A percentile compares a stretch with the other conserved stretches of the same genome.
Evolutionary conservation across 2,113 vertebrate species (phyloP).

Genomic region (Coptodon bakossiorum): DNA sequence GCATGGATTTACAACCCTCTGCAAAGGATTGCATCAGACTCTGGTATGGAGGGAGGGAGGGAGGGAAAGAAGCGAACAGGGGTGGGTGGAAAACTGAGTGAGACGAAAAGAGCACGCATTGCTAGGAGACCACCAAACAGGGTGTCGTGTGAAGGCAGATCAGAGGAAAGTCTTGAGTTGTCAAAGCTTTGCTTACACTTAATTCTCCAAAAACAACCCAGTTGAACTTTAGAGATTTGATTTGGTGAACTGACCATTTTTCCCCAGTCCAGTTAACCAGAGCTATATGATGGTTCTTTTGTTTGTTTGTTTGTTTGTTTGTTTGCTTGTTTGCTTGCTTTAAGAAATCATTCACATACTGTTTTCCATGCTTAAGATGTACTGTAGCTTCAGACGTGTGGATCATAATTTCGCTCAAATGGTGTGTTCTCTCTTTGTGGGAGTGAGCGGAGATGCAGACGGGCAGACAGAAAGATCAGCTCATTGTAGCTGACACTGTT

Average conservation of each 20-base stretch:
- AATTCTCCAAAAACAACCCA: neutral
- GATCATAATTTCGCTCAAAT: neutral
- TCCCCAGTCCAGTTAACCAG: neutral
- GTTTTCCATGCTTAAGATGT: neutral
- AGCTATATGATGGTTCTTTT: neutral
- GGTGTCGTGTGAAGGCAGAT: constrained; percentile 30
- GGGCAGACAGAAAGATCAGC: neutral
- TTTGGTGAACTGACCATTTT: neutral
- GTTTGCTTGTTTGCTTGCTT: neutral
- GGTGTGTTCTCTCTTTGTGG: neutral
- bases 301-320: neutral
- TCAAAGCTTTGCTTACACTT: constrained; percentile 6
- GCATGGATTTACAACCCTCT: constrained; percentile 68
- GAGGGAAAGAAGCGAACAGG: constrained; percentile 27
- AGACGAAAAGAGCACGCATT: constrained; percentile 46
- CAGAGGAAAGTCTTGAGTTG: neutral
- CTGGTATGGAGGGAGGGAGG: constrained; percentile 47
- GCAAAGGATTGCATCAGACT: constrained; percentile 74
- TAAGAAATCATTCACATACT: neutral
- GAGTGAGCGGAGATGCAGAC: neutral
- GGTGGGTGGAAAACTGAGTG: constrained; percentile 51
- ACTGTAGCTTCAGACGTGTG: neutral
- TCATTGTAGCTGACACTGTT: constrained; percentile 57
- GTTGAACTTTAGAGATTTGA: neutral
- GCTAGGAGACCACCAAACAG: constrained; percentile 60